Evolutionary conservation across 2,797 vertebrate species (phyloP), one percentile per base, ranked within the genome.

Genomic region (Meriones psammophilus): DNA sequence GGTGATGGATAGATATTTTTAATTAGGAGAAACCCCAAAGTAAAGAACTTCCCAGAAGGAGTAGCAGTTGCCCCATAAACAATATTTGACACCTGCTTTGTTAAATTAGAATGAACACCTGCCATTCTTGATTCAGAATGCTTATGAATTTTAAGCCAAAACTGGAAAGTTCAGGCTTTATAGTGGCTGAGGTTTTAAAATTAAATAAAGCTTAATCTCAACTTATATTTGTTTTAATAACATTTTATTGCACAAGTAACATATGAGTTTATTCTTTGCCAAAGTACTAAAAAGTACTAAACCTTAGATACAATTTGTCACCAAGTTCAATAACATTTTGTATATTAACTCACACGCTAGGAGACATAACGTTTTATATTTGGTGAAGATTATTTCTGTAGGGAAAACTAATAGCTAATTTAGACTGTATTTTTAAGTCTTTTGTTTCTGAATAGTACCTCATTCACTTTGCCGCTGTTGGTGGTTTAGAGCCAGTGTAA

Each of bases 1-100:
- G 92, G 92, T 96, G 95, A 97, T 97, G 88, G 92, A 78, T 92
- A 88, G 90, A 96, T 95, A 92, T 92, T 96, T 97, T 94, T 97
- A 97, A 97, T 97, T 94, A 96, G 88, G 50, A 96, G 88, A 98
- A 96, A 87, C 81, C 88, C 77, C 81, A 95, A 95, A 89, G 92
- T 92, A 95, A 80, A 95, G 90, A 73, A 78, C 85, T 92, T 95
- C 88, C 96, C 96, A 93, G 93, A 96, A 96, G 95, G 93, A 96
- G 77, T 92, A 95, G 88, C 95, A 73, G 94, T 93, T 96, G 92
- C 89, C 78, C 84, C 64, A 86, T 96, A 96, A 97, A 97, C 92
- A 97, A 87, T 93, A 81, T 93, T 90, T 97, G 97, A 97, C 96
- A 96, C 88, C 93, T 96, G 95, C 93, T 97, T 98, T 96, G 95